Evolutionary conservation across 2,888 invertebrate genomes (phyloP).

Genomic region (Stenotaenia linearis): DNA sequence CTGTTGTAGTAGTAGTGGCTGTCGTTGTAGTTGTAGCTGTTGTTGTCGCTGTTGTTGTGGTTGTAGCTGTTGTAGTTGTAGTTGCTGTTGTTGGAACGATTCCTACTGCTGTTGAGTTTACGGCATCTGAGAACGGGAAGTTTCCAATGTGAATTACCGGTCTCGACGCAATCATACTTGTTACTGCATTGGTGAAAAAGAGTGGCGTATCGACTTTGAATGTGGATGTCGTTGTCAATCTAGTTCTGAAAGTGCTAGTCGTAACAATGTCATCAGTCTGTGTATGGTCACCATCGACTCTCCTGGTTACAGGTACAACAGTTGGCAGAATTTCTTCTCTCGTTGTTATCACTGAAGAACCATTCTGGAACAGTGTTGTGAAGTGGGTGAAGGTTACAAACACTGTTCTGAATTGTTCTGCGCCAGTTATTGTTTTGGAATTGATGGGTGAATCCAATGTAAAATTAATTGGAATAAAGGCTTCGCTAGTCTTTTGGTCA

Average conservation of each 20-base stretch:
- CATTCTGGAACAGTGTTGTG: not conserved
- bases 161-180: not conserved
- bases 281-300: not conserved
- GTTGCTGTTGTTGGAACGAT: no score
- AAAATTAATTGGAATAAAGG: not conserved
- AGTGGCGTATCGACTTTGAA: not conserved
- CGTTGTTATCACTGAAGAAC: not conserved
- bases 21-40: not conserved
- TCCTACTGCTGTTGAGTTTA: not conserved
- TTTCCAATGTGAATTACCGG: not conserved
- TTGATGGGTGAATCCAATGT: not conserved
- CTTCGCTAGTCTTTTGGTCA: not conserved
- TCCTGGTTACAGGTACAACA: not conserved
- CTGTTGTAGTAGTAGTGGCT: not conserved
- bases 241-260: not conserved
- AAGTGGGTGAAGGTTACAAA: constrained; percentile 21
- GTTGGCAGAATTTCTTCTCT: not conserved
- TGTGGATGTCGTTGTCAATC: not conserved
- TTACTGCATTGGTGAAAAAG: not conserved
- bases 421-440: not conserved
- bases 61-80: no score
- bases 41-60: no score
- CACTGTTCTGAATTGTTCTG: not conserved
- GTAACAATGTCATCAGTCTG: not conserved
- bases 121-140: not conserved